Evolutionary conservation across 2,888 invertebrate species (phyloP), one percentile per base, ranked within the genome.

Genomic region (Polymixis lichenea): DNA sequence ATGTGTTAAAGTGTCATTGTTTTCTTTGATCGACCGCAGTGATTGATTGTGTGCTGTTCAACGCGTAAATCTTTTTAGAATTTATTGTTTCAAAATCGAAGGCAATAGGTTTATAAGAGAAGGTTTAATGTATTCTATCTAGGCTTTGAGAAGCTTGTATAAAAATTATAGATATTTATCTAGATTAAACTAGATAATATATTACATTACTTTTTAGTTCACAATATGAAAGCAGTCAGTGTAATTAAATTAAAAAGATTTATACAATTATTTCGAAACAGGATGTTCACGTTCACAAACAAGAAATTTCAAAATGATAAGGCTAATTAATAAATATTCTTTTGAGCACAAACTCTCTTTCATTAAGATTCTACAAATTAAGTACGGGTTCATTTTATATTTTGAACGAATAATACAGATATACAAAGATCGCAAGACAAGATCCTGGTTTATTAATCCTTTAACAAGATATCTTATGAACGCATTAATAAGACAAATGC

Each of bases 391-490:
- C 15, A 51, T 70, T 80, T 70, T 70, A 73, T 85, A 70, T 74
- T 62, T 49, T 77, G 71, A 62, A 74, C 85, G 69, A 77, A 64
- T 72, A 81, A 74, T 70, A 81, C 85, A 77, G 85, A 85, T 77
- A 73, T 73, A 71, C 67, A 53, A 58, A 85, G 84, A 82, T 82
- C 6, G 61, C 75, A 61, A 17, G 58, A 58, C 28, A 32, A 79
- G 80, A 84, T 84, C 46, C n/a, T 58, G 58, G 60, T 25, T 67
- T 64, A 85, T 75, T 65, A 77, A 82, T 70, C 49, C 58, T 66
- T 72, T 70, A 80, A 75, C 86, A 77, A 80, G 83, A 83, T 86
- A 70, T 79, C 86, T 86, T 83, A 85, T 84, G 77, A 84, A 77
- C 83, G 74, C 74, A 79, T 84, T 84, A 77, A 85, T 72, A 77